phyloP scores from a whole-genome alignment of 1,140 invertebrate species.

The Sminthurinus signatus region DNA sequence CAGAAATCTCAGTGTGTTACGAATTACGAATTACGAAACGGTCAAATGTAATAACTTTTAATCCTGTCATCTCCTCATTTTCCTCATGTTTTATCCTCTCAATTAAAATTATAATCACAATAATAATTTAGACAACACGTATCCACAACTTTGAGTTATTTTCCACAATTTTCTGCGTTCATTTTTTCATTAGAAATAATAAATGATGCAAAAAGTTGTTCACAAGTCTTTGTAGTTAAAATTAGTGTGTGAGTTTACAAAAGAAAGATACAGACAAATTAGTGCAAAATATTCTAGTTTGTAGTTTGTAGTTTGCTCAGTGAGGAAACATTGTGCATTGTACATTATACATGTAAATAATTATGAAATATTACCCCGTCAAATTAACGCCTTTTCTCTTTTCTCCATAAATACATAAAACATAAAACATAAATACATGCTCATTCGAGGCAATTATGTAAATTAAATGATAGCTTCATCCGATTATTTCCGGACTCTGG shows the following conservation, averaged over 20 bases:
- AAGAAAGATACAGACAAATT: background rate
- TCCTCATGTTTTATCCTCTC: too few relatives aligned
- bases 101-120: too few relatives aligned
- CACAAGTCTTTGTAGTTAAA: background rate
- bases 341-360: background rate
- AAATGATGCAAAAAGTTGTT: background rate
- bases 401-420: too few relatives aligned
- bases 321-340: background rate
- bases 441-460: conserved; percentile 5
- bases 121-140: too few relatives aligned
- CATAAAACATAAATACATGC: too few relatives aligned
- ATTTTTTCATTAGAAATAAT: background rate
- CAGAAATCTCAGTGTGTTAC: too few relatives aligned
- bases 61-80: too few relatives aligned
- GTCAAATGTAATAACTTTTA: too few relatives aligned
- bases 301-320: background rate
- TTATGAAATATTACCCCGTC: background rate
- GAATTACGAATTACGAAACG: too few relatives aligned
- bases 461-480: conserved; percentile 6
- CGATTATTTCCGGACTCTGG: background rate
- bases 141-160: too few relatives aligned
- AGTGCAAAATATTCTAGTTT: background rate
- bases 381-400: conserved; percentile 10
- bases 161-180: background rate
- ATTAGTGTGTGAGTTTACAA: background rate